phyloP scores from a whole-genome alignment of 2,888 invertebrate genomes.

The Gymnocheta viridis region DNA sequence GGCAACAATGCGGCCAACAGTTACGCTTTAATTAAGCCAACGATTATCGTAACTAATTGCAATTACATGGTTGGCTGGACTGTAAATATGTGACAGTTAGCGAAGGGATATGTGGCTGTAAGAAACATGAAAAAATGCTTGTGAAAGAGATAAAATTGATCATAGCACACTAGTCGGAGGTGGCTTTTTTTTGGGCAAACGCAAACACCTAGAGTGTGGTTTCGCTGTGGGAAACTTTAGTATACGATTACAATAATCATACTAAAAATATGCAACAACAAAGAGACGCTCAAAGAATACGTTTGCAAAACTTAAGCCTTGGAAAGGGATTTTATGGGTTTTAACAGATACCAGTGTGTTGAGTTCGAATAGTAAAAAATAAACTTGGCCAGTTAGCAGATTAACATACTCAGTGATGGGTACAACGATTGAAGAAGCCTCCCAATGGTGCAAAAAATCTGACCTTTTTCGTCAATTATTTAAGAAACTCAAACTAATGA shows the following conservation, averaged over 20 bases:
- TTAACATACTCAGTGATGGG: constrained; percentile 6
- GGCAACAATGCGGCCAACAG: constrained; percentile 66
- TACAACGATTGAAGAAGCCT: not conserved
- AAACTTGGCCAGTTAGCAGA: constrained; percentile 9
- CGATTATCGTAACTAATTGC: constrained; percentile 69
- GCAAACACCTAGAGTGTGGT: constrained; percentile 59
- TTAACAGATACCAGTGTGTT: constrained; percentile 14
- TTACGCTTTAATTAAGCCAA: constrained; percentile 67
- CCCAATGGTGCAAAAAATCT: not conserved
- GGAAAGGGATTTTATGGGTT: constrained; percentile 51
- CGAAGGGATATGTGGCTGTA: too few relatives aligned
- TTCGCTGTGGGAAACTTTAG: constrained; percentile 55
- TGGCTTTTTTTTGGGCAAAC: constrained; percentile 47
- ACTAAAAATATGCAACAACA: constrained; percentile 23
- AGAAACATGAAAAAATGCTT: too few relatives aligned
- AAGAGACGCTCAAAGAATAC: constrained; percentile 21
- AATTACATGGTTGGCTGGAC: constrained; percentile 64
- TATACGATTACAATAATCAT: not conserved
- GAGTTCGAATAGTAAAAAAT: not conserved
- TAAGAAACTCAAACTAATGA: constrained; percentile 16
- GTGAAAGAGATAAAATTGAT: constrained; percentile 10
- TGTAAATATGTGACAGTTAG: constrained; percentile 54
- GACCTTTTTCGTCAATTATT: constrained; percentile 41
- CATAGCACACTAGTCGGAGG: constrained; percentile 11
- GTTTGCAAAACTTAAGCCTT: constrained; percentile 60